Evolutionary conservation across 2,113 vertebrate genomes (phyloP), one percentile per base, ranked within the genome.

Genomic region (Cynopterus brachyotis): DNA sequence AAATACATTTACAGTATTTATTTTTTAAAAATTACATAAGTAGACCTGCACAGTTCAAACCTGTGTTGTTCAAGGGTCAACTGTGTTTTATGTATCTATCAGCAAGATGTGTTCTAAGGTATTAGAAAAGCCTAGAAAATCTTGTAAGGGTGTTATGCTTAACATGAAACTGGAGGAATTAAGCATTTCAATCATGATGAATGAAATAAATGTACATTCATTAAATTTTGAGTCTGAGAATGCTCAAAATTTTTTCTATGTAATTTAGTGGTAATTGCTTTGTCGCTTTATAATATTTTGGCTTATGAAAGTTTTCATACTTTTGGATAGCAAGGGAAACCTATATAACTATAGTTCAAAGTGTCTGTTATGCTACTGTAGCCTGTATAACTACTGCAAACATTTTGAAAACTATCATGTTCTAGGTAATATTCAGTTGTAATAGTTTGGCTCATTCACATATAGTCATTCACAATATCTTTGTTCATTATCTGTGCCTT

Each of bases 401-500:
- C 3, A 57, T 86, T 78, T 83, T 59, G 19, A 57, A 69, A 89
- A 50, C 69, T 69, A 35, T 4, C 13, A 70, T 45, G 37, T 55
- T 91, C 45, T 70, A 35, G 42, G 37, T 73, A 53, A 72, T 55
- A 35, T 75, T 86, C 17, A 26, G 11, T 86, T 84, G 37, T 30
- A 89, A 47, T 62, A 66, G 32, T 70, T 83, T 53, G 28, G 47
- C 66, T 96, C 19, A 64, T 90, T 95, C 76, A 64, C 20, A 35
- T 28, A 22, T 11, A 62, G 24, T 73, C 75, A 94, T 64, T 95
- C 64, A 83, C 45, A 73, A 45, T 42, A 69, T 19, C 87, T 92
- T 47, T 86, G 55, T 45, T 97, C 89, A 81, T 95, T 96, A 72
- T 85, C 76, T 91, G 5, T 55, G 81, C 20, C 55, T 62, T 64